These are phyloP conservation scores for Sitophilus oryzae DNA, from an alignment of 1,140 invertebrate species.

Conservation along the genomic window DNA sequence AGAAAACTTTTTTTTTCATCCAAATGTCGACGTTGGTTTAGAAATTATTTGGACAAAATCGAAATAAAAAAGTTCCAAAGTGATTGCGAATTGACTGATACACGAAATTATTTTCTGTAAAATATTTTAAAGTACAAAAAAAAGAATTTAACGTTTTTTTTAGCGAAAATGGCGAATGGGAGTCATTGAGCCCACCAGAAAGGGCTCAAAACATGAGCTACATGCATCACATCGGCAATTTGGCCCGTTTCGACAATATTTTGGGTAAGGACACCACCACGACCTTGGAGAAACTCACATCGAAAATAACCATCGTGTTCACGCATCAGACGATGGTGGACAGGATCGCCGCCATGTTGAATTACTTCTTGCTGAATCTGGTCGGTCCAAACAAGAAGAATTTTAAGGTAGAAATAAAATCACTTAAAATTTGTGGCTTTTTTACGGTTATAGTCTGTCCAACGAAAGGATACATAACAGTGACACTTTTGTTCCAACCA, in stretches of 20 bases:
- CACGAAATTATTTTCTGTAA: too few species aligned
- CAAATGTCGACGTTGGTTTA: too few species aligned
- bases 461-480: too few species aligned
- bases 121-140: too few species aligned
- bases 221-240: conserved; percentile 72
- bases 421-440: neutral
- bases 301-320: conserved; percentile 81
- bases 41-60: too few species aligned
- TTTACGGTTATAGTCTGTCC: neutral
- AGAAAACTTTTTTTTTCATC: too few species aligned
- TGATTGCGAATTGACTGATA: too few species aligned
- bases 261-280: conserved; percentile 84
- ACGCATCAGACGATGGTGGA: conserved; percentile 89
- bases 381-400: conserved; percentile 84
- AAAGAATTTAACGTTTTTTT: conserved; percentile 20
- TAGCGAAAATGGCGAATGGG: conserved; percentile 74
- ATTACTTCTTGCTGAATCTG: conserved; percentile 87
- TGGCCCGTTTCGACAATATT: conserved; percentile 90
- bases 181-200: conserved; percentile 62
- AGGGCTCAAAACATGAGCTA: conserved; percentile 68
- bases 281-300: conserved; percentile 76
- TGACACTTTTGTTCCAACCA: too few species aligned
- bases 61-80: too few species aligned
- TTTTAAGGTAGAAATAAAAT: conserved; percentile 59
- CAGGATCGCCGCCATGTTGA: conserved; percentile 89